A percentile compares a stretch with the other conserved stretches of the same genome.
These are phyloP conservation scores for Molossus alvarezi DNA, from an alignment of 2,797 vertebrate genomes.

Conservation along the genomic window DNA sequence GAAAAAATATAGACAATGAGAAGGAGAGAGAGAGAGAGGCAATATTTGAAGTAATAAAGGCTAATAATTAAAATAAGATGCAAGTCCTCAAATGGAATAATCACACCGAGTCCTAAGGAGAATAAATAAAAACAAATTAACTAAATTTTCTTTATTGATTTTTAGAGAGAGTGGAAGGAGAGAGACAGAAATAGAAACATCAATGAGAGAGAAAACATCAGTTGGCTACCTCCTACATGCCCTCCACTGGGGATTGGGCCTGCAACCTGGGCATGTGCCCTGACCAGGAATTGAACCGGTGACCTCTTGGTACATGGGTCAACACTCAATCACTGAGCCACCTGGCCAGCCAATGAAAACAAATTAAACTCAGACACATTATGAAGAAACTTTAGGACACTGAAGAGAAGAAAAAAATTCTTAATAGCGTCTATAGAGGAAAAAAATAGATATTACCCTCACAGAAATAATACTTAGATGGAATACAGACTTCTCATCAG, in stretches of 20 bases:
- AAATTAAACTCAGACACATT: neutral
- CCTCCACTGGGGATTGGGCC: no score
- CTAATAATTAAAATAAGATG: neutral
- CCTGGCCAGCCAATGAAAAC: neutral
- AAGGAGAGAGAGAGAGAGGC: neutral
- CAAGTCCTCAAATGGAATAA: neutral
- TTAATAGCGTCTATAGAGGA: neutral
- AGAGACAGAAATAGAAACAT: no score
- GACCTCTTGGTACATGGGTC: no score
- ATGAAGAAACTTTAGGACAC: neutral
- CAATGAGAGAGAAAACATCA: no score
- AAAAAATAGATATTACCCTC: neutral
- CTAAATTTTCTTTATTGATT: no score
- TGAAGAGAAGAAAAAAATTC: neutral
- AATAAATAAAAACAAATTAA: slow-evolving; percentile 28
- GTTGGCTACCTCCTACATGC: no score
- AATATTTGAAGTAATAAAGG: neutral
- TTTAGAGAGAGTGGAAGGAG: no score
- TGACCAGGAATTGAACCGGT: no score
- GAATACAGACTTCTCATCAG: neutral
- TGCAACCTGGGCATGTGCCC: no score
- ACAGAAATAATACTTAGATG: neutral
- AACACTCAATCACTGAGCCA: no score
- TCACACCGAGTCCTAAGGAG: neutral
- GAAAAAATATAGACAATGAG: neutral